Conservation (phyloP, 2,888 invertebrate genomes). For the Mesoligia furuncula region DNA sequence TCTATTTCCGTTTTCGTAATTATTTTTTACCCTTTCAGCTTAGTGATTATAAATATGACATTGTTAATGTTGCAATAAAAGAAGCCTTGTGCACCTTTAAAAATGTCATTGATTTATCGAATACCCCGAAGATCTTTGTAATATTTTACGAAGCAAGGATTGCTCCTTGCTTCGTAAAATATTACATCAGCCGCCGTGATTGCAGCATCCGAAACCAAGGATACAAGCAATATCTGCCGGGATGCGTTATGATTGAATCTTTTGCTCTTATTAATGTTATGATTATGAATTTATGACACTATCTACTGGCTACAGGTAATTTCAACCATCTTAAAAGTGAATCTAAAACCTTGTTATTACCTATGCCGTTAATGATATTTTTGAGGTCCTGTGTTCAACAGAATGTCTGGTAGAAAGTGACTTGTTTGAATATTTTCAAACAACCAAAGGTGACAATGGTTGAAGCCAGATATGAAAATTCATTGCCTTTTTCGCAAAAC, state of each 20-base stretch:
- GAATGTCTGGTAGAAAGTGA: neutral
- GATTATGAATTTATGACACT: neutral
- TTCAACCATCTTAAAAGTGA: neutral
- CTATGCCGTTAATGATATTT: neutral
- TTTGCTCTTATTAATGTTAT: constrained; percentile 1
- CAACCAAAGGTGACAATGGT: neutral
- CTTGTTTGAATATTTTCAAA: neutral
- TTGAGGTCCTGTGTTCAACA: neutral
- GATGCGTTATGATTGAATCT: constrained; percentile 11
- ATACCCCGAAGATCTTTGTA: neutral
- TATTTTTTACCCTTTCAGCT: constrained; percentile 4
- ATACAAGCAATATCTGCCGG: neutral
- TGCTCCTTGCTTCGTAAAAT: too few species aligned
- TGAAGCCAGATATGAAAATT: neutral
- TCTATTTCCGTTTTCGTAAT: neutral
- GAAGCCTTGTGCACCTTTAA: neutral
- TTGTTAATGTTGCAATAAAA: neutral
- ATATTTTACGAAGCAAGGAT: neutral
- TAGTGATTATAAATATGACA: neutral
- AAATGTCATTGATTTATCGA: neutral
- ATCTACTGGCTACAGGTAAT: neutral
- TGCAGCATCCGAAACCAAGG: neutral
- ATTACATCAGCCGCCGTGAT: neutral
- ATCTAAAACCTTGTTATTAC: neutral
- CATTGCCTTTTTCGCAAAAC: neutral